phyloP scores from a whole-genome alignment of 2,888 invertebrate species.

The Bombylius major region DNA sequence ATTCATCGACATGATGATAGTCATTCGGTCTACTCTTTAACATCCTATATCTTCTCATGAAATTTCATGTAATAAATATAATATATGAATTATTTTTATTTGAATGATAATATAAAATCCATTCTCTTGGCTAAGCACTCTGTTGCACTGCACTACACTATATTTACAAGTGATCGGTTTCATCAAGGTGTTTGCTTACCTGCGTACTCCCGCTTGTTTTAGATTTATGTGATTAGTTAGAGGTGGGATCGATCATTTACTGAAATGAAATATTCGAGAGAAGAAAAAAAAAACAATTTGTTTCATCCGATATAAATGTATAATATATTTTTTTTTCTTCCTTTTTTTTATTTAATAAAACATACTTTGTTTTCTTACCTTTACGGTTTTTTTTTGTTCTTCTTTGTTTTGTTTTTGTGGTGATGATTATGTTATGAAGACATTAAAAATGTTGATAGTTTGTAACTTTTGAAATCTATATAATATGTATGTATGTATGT shows the following conservation, averaged over 20 bases:
- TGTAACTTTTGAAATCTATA: not conserved
- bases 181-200: constrained; percentile 9
- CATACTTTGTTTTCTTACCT: not conserved
- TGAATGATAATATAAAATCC: no score
- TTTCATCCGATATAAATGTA: not conserved
- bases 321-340: not conserved
- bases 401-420: not conserved
- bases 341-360: not conserved
- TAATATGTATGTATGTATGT: no score
- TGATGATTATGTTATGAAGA: constrained; percentile 1
- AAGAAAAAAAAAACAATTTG: not conserved
- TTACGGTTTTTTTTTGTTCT: not conserved
- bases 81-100: no score
- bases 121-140: no score
- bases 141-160: no score
- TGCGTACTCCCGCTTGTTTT: constrained; percentile 2
- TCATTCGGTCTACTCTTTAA: no score
- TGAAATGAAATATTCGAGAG: constrained; percentile 1
- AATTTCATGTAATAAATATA: no score
- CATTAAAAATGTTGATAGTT: not conserved
- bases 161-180: not conserved
- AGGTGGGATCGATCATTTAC: constrained; percentile 9
- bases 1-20: no score
- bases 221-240: constrained; percentile 8
- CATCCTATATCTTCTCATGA: no score